These are phyloP conservation scores for Anneissia japonica DNA, from an alignment of 35 echinoderm and acorn worm genomes.

Conservation along the genomic window DNA sequence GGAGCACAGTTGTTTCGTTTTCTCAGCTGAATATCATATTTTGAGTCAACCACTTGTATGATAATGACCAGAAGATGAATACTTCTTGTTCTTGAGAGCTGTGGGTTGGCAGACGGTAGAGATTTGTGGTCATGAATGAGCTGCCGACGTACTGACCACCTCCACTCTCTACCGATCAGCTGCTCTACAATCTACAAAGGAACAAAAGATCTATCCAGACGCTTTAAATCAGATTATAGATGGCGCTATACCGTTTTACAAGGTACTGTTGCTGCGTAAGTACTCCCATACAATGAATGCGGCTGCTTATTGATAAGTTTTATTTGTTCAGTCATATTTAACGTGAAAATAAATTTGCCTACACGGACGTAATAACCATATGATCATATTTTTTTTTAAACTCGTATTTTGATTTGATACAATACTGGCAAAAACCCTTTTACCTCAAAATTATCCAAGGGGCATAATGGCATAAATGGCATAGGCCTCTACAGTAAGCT, in stretches of 20 bases:
- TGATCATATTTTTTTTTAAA: too few relatives aligned
- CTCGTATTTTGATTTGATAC: too few relatives aligned
- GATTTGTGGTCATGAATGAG: neutral
- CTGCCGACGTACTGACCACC: neutral
- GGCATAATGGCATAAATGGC: too few relatives aligned
- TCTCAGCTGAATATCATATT: neutral
- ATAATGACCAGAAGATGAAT: neutral
- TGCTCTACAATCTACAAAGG: neutral
- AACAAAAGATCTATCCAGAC: neutral
- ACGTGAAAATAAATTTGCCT: too few relatives aligned
- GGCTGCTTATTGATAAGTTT: too few relatives aligned
- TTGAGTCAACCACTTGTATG: neutral
- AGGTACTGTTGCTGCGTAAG: too few relatives aligned
- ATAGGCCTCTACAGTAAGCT: too few relatives aligned
- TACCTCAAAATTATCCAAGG: too few relatives aligned
- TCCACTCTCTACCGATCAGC: neutral
- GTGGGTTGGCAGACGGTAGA: neutral
- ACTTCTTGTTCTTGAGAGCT: neutral
- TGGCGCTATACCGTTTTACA: neutral
- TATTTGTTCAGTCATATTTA: too few relatives aligned
- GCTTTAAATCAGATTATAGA: neutral
- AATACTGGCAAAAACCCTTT: too few relatives aligned
- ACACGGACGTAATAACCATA: too few relatives aligned
- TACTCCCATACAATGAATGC: too few relatives aligned
- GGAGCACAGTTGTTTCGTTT: neutral